Evolutionary conservation across 92 coral and sea anemone species (phyloP), one percentile per base, ranked within the genome.

Genomic region (Hydrozoanthus gracilis): DNA sequence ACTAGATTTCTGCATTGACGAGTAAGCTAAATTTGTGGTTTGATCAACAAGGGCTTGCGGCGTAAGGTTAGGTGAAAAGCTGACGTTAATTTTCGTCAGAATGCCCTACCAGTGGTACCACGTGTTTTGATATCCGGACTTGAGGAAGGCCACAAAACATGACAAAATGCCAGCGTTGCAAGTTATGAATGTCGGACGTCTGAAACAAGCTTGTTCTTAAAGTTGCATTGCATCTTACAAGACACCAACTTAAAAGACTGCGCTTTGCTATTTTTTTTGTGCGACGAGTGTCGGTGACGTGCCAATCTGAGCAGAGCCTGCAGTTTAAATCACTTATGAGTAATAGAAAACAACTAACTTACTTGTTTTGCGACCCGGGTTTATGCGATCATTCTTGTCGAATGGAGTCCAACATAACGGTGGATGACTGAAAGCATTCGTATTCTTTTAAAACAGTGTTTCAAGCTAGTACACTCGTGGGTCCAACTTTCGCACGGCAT

Each of bases 71-170:
- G 61, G 67, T 60, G 67, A 60, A 60, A 60, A 66, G 71, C 71
- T 66, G 71, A 66, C 44, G 71, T 66, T 62, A 61, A 61, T 61
- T 66, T 66, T 66, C 71, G 39, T 66, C 44, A 66, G 44, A 66
- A 66, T 66, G 71, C 39, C 71, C 71, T 66, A 18, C 44, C 39
- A 4, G 71, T 66, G 44, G 39, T 18, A 18, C 71, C 44, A 16
- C 71, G 71, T 66, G 71, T 66, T 66, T 66, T 66, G 71, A 66
- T 66, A 66, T 66, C 44, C 71, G 71, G 71, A 66, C 71, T 62
- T 62, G 68, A 62, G 68, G 68, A 62, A 62, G 68, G 20, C 68
- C 20, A 62, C 68, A 62, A 62, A 62, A 62, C 68, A 62, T 8
- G 20, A 62, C 68, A 62, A 13, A 62, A 62, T 62, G 68, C 68